phyloP scores from a whole-genome alignment of 2,113 vertebrate genomes.

The Cavia porcellus region DNA sequence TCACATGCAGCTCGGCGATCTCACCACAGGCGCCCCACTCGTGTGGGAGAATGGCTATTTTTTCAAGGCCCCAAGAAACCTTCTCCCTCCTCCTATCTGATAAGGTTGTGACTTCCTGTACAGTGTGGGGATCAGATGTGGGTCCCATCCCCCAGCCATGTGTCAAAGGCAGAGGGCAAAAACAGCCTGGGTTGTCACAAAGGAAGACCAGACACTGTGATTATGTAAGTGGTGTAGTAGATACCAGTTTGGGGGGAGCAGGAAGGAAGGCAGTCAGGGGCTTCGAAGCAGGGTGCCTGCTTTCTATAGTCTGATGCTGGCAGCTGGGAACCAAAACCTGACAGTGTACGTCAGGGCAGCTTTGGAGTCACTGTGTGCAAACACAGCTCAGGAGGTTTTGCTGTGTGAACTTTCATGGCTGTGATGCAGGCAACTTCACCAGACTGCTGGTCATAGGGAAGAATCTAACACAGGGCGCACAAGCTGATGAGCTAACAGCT shows the following conservation, averaged over 20 bases:
- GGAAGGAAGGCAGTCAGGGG: slow-evolving; percentile 55
- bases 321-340: background rate
- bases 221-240: slow-evolving; percentile 79
- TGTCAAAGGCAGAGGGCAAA: slow-evolving; percentile 77
- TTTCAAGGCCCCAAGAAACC: slow-evolving; percentile 76
- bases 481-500: background rate
- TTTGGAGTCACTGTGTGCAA: background rate
- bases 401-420: background rate
- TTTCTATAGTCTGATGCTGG: slow-evolving; percentile 47
- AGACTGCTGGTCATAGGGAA: fast-evolving
- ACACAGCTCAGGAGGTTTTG: background rate
- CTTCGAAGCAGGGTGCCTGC: background rate
- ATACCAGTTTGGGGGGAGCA: background rate
- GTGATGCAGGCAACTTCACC: background rate
- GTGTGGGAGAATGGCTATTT: slow-evolving; percentile 75
- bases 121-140: slow-evolving; percentile 69
- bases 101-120: slow-evolving; percentile 85
- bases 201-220: slow-evolving; percentile 75
- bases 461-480: fast-evolving
- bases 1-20: slow-evolving; percentile 59
- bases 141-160: slow-evolving; percentile 77
- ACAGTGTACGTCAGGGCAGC: background rate
- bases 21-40: slow-evolving; percentile 66
- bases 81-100: slow-evolving; percentile 81
- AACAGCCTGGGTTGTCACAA: slow-evolving; percentile 78